These are phyloP conservation scores for Yponomeuta evonymella DNA, from an alignment of 2,888 invertebrate species.

Conservation along the genomic window DNA sequence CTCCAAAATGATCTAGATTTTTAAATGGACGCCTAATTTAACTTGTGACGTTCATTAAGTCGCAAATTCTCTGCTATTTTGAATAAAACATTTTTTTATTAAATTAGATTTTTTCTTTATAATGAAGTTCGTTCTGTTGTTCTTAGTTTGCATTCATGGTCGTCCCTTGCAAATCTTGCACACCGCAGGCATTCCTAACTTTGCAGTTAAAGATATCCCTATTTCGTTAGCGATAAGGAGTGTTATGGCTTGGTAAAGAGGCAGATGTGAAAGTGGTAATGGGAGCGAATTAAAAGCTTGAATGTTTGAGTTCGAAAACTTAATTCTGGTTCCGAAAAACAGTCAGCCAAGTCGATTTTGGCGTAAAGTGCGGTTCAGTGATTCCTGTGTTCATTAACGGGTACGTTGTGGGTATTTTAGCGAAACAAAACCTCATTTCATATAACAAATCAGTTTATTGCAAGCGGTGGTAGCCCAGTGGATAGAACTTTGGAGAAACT, in stretches of 20 bases:
- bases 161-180: slow-evolving; percentile 1
- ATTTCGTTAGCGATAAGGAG: neutral
- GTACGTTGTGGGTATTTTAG: too few species aligned
- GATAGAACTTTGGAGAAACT: too few species aligned
- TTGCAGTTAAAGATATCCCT: neutral
- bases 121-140: neutral
- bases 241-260: neutral
- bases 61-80: too few species aligned
- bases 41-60: too few species aligned
- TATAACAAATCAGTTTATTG: too few species aligned
- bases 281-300: slow-evolving; percentile 1
- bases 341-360: neutral
- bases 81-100: too few species aligned
- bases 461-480: too few species aligned
- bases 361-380: neutral
- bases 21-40: too few species aligned
- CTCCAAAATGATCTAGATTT: too few species aligned
- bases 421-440: too few species aligned
- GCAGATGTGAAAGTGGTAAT: neutral
- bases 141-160: neutral
- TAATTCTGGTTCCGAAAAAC: neutral
- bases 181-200: neutral
- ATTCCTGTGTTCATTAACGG: neutral
- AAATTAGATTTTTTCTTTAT: too few species aligned
- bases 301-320: slow-evolving; percentile 3